Evolutionary conservation across 2,888 invertebrate genomes (phyloP).

Genomic region (Herminia tarsipennalis): DNA sequence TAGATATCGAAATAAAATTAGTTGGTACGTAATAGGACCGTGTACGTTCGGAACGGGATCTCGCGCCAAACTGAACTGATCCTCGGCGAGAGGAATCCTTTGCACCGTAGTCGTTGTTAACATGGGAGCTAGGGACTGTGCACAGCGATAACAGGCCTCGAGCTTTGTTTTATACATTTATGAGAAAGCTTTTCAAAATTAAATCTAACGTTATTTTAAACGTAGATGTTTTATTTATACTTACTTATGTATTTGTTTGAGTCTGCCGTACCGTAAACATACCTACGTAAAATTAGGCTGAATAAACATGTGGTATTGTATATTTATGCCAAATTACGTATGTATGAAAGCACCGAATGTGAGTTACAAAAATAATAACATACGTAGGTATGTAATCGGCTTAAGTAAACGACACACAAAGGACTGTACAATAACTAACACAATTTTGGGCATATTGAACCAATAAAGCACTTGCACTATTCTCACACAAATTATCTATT

Average conservation of each 20-base stretch:
- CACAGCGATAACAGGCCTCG: slow-evolving; percentile 14
- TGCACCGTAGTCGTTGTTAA: slow-evolving; percentile 8
- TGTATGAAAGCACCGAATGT: too few species aligned
- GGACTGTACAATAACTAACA: too few species aligned
- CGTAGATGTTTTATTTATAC: neutral
- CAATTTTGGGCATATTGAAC: too few species aligned
- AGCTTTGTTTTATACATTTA: slow-evolving; percentile 10
- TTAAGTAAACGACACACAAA: too few species aligned
- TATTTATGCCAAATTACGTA: too few species aligned
- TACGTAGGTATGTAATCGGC: too few species aligned
- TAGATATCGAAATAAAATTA: slow-evolving; percentile 2
- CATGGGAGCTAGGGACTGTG: slow-evolving; percentile 12
- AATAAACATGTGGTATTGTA: too few species aligned
- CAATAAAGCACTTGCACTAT: too few species aligned
- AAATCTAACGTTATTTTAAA: neutral
- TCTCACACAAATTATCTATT: too few species aligned
- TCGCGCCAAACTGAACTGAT: slow-evolving; percentile 48
- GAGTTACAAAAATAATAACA: too few species aligned
- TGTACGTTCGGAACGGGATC: slow-evolving; percentile 42
- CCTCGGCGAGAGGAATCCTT: slow-evolving; percentile 24
- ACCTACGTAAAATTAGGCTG: too few species aligned
- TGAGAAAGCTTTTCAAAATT: slow-evolving; percentile 2
- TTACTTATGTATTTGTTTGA: neutral
- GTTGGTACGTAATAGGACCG: slow-evolving; percentile 6
- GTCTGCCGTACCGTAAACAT: too few species aligned